Conservation (phyloP, 2,888 invertebrate genomes). For the Drosophila heteroneura region DNA sequence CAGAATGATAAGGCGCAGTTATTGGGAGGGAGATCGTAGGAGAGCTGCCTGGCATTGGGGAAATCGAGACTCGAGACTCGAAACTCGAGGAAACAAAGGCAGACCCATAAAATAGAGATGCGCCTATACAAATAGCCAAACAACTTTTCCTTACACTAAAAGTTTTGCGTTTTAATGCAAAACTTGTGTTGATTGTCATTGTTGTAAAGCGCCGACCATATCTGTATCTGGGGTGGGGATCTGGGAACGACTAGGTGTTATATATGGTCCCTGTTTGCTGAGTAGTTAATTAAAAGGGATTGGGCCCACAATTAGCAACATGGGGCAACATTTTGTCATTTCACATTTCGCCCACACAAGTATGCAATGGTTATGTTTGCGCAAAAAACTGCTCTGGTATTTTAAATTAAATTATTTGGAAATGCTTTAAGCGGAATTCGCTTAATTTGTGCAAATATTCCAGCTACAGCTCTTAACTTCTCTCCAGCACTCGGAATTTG, state of each 20-base stretch:
- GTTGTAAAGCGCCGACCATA: constrained; percentile 32
- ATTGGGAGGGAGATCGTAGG: too few relatives aligned
- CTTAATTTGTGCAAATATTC: constrained; percentile 38
- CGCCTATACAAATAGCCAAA: constrained; percentile 72
- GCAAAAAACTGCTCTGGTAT: constrained; percentile 36
- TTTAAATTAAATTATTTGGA: constrained; percentile 71
- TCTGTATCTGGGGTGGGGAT: constrained; percentile 34
- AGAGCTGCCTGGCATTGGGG: constrained; percentile 31
- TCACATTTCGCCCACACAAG: constrained; percentile 38
- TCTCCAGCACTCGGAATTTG: constrained; percentile 1
- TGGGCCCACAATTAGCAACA: constrained; percentile 52
- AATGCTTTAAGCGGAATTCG: constrained; percentile 63
- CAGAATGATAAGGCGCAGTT: constrained; percentile 46
- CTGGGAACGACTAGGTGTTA: constrained; percentile 46
- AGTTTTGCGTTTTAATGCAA: constrained; percentile 74
- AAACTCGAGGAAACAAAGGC: constrained; percentile 22
- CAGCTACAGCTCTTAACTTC: neutral
- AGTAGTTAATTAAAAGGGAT: constrained; percentile 64
- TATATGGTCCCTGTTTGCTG: constrained; percentile 38
- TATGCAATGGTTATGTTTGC: constrained; percentile 37
- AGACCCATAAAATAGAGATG: constrained; percentile 48
- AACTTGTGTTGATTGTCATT: constrained; percentile 68
- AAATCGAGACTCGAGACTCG: constrained; percentile 29
- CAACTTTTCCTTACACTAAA: constrained; percentile 63
- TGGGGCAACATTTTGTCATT: constrained; percentile 8